phyloP scores from a whole-genome alignment of 2,797 vertebrate genomes.

The Phoxinus dragarum region DNA sequence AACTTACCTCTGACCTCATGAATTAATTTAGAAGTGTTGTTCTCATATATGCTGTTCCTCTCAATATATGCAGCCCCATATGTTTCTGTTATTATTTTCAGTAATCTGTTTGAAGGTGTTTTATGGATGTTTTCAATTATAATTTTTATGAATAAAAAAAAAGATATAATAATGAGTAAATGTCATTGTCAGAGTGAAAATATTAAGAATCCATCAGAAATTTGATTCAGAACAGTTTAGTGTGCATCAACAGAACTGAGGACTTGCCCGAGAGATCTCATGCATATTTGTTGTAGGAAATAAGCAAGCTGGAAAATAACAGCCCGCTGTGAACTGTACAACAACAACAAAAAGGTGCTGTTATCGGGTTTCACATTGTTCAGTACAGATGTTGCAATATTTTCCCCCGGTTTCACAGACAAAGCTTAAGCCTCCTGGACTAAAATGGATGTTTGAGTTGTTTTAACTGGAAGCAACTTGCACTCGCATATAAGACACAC shows the following conservation, averaged over 20 bases:
- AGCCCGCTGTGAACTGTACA: conserved; percentile 20
- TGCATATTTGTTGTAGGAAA: not conserved
- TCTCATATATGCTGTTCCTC: conserved; percentile 16
- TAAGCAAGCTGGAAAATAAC: not conserved
- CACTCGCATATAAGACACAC: too few relatives aligned
- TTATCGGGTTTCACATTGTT: not conserved
- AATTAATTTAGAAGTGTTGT: not conserved
- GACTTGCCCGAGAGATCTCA: not conserved
- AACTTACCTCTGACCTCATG: not conserved
- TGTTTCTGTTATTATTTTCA: conserved; percentile 8
- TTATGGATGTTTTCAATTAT: conserved; percentile 22
- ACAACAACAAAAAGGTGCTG: conserved; percentile 7
- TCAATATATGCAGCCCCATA: not conserved
- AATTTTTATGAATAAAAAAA: not conserved
- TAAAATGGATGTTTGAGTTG: too few relatives aligned
- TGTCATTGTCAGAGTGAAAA: conserved; percentile 14
- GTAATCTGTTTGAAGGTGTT: conserved; percentile 25
- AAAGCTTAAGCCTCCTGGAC: too few relatives aligned
- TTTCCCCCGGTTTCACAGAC: too few relatives aligned
- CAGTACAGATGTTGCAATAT: conserved; percentile 4
- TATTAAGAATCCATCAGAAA: conserved; percentile 6
- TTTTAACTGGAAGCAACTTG: too few relatives aligned
- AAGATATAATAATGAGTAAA: not conserved
- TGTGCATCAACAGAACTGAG: conserved; percentile 11
- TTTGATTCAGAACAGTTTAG: not conserved